Evolutionary conservation across 2,113 vertebrate genomes (phyloP).

Genomic region (Alces alces): DNA sequence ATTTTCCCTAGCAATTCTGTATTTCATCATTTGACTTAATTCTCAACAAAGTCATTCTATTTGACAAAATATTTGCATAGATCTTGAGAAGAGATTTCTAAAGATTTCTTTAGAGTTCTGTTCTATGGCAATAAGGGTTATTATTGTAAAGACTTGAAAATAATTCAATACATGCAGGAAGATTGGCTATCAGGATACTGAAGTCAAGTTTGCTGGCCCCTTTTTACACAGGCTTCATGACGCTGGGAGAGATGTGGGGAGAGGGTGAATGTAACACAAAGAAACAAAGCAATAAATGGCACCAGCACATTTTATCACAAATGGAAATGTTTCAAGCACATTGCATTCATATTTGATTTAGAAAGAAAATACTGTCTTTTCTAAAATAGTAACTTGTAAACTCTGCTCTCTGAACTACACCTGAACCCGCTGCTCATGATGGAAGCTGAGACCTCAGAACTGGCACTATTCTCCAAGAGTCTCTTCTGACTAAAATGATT

Average conservation of each 20-base stretch:
- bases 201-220: background rate
- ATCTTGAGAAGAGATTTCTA: background rate
- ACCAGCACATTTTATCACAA: background rate
- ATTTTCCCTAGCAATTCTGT: background rate
- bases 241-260: background rate
- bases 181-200: background rate
- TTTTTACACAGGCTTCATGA: background rate
- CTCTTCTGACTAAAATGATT: slow-evolving; percentile 45
- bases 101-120: background rate
- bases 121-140: background rate
- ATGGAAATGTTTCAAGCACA: background rate
- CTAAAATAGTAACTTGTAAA: background rate
- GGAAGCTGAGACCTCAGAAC: background rate
- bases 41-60: background rate
- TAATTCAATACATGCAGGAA: background rate
- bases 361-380: background rate
- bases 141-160: background rate
- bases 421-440: background rate
- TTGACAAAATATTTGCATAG: slow-evolving; percentile 21
- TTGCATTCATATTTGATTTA: background rate
- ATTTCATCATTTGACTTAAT: slow-evolving; percentile 51
- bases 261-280: background rate
- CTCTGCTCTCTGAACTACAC: slow-evolving; percentile 29
- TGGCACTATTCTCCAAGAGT: background rate
- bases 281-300: background rate